Evolutionary conservation across 1,140 invertebrate genomes (phyloP).

Genomic region (Telenomus remus): DNA sequence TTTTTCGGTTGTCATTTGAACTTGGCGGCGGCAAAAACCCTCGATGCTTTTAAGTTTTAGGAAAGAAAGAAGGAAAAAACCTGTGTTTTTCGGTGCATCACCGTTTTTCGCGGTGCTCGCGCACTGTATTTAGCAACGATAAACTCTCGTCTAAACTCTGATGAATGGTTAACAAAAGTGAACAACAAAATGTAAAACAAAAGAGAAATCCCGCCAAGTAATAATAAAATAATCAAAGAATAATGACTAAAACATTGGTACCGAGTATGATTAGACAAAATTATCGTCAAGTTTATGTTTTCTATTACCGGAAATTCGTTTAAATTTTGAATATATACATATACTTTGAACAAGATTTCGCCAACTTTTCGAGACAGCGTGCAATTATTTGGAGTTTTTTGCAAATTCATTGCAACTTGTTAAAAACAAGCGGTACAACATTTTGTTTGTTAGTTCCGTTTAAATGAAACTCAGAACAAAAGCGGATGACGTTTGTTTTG

Average conservation of each 20-base stretch:
- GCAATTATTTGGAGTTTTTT: constrained; percentile 12
- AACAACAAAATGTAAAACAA: constrained; percentile 11
- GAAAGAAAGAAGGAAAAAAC: constrained; percentile 9
- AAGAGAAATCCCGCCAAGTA: not conserved
- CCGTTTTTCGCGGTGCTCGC: constrained; percentile 55
- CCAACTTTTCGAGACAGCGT: constrained; percentile 57
- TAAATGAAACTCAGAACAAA: too few relatives aligned
- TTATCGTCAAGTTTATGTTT: too few relatives aligned
- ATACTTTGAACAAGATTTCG: too few relatives aligned
- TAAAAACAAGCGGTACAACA: not conserved
- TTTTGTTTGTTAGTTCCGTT: too few relatives aligned
- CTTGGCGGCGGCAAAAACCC: constrained; percentile 50
- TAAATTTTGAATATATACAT: too few relatives aligned
- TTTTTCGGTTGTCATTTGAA: too few relatives aligned
- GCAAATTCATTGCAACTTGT: not conserved
- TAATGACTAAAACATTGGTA: not conserved
- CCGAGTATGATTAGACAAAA: too few relatives aligned
- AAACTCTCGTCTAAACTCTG: constrained; percentile 6
- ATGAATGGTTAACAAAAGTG: constrained; percentile 25
- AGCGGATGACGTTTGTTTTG: not conserved
- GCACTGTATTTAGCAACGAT: constrained; percentile 36
- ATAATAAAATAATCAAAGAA: constrained; percentile 7
- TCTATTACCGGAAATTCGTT: too few relatives aligned
- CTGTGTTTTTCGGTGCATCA: constrained; percentile 28
- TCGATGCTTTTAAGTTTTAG: constrained; percentile 32